Evolutionary conservation across 2,888 invertebrate species (phyloP), one percentile per base, ranked within the genome.

Genomic region (Callyntrura guangdongensis): DNA sequence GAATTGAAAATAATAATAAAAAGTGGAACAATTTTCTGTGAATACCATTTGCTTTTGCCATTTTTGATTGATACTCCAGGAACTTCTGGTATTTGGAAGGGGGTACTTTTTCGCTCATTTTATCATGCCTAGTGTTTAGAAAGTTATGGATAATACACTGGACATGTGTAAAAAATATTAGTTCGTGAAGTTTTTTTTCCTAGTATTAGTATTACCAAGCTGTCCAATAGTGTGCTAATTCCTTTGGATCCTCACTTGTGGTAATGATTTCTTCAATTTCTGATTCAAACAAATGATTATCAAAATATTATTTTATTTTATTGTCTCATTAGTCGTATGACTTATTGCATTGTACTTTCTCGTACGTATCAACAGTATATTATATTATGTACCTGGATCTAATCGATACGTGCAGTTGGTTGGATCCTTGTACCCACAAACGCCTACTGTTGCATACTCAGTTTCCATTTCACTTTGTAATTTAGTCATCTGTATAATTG

Each of bases 61-160:
- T 95, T 89, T 95, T 94, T 91, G 95, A 95, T 88, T 95, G 94
- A 5, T 95, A 94, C 0, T 93, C 91, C 0, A 95, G 95, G 92
- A 95, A 95, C 86, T 95, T 94, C 27, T 94, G 93, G 92, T 95
- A 96, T 36, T 94, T 91, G 3, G 84, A 27, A 4, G 93, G 91
- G 20, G 91, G 84, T 9, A 93, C 93, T 4, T 86, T 86, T 47
- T 83, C 88, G 17, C 91, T 90, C 92, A 93, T 92, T 47, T 88
- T 91, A 82, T 94, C 92, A 84, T 94, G 94, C 92, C 92, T 92
- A 27, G 53, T 8, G n/a, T 25, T 59, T 3, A 59, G 17, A 59
- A 17, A 14, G 2, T 59, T 8, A 17, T 1, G n/a, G 6, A 17
- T 47, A 11, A 5, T 47, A n/a, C n/a, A n/a, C n/a, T n/a, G n/a